Percentiles rank a stretch among this genome's conserved stretches.
Conservation (phyloP, 2,888 invertebrate genomes). For the Drosophila meridiana region DNA sequence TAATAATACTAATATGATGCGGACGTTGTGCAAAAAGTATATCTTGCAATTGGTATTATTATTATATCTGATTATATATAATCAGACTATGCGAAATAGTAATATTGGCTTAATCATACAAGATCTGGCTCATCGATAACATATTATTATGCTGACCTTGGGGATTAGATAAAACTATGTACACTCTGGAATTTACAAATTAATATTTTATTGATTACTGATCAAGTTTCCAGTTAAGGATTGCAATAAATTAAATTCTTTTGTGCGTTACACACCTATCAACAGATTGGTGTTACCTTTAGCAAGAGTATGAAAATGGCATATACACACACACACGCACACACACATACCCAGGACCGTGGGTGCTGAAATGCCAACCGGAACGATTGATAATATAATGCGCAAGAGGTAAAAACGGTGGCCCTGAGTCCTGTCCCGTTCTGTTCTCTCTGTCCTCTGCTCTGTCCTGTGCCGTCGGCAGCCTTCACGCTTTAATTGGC, state of each 20-base stretch:
- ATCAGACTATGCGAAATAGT: background rate
- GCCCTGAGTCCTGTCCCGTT: conserved; percentile 55
- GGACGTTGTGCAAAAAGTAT: too few species aligned
- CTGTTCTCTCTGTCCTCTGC: conserved; percentile 13
- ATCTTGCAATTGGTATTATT: too few species aligned
- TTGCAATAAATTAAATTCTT: background rate
- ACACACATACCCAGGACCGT: conserved; percentile 47
- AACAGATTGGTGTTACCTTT: background rate
- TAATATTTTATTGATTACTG: background rate
- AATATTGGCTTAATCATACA: too few species aligned
- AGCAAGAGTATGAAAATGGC: conserved; percentile 35
- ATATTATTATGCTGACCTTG: too few species aligned
- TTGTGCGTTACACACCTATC: background rate
- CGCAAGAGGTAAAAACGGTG: conserved; percentile 56
- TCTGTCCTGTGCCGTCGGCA: conserved; percentile 60
- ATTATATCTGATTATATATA: too few species aligned
- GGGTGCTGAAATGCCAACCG: conserved; percentile 77
- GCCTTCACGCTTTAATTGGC: conserved; percentile 85
- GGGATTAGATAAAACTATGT: too few species aligned
- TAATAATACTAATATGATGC: too few species aligned
- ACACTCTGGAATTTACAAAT: background rate
- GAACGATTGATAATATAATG: conserved; percentile 77
- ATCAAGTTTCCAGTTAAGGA: background rate
- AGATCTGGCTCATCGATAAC: too few species aligned
- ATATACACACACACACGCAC: conserved; percentile 52